Evolutionary conservation across 35 echinoderm and acorn worm species (phyloP), one percentile per base, ranked within the genome.

Genomic region (Ptychodera flava): DNA sequence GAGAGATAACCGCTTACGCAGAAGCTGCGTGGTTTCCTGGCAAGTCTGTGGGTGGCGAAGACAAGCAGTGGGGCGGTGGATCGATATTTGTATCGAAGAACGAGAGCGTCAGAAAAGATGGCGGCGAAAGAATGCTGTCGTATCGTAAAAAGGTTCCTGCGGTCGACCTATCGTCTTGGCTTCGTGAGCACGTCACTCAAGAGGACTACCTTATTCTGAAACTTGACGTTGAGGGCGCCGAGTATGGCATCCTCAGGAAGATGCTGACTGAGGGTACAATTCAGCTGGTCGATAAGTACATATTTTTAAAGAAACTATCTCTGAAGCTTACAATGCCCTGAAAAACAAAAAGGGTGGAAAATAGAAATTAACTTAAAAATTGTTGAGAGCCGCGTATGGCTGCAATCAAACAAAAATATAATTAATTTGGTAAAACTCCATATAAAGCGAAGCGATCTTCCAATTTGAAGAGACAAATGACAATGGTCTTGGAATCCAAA

Each of bases 11-110:
- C 2, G 79, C 87, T 14, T 89, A 82, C 32, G 38, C 79, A 30
- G 87, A 89, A 64, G 35, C 80, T 28, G 31, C 53, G 30, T 89
- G 87, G 87, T 81, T 29, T 36, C 87, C 87, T 28, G 35, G 37
- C 30, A 89, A 89, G 37, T 78, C 77, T 31, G 31, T 31, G 1
- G 52, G 36, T 32, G 87, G 87, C 0, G 80, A 28, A 27, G 87
- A 89, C 30, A 89, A 80, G 79, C 87, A 89, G 37, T 89, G 87
- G 87, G 87, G 87, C n/a, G 87, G 87, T n/a, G 87, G 87, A 22
- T 80, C 87, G 14, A 30, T 89, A 14, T 89, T 82, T 82, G 87
- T 82, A 1, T 34, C 35, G 33, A 34, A 33, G 29, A 35, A 38
- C 29, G 87, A 89, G 64, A 36, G 0, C 27, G 37, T 80, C 33